Evolutionary conservation across 1,140 invertebrate species (phyloP).

Genomic region (Philopotamus ludificatus): DNA sequence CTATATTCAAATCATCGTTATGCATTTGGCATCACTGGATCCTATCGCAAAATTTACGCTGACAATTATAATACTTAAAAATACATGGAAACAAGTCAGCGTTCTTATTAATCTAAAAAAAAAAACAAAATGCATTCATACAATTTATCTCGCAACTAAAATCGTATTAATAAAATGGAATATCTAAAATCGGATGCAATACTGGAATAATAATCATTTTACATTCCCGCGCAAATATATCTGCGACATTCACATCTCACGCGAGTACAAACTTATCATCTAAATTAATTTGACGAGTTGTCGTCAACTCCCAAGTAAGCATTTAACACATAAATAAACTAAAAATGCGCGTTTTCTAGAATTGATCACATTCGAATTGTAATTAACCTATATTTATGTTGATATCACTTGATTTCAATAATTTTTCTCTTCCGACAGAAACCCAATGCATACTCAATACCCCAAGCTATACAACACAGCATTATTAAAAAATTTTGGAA

Average conservation of each 20-base stretch:
- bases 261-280: too few relatives aligned
- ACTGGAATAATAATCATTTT: too few relatives aligned
- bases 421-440: constrained; percentile 50
- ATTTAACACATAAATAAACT: background rate
- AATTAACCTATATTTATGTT: background rate
- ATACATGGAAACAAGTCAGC: background rate
- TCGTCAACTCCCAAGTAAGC: background rate
- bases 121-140: background rate
- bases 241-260: too few relatives aligned
- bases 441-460: constrained; percentile 61
- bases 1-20: background rate
- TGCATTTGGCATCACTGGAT: background rate
- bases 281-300: background rate
- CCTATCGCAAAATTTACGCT: background rate
- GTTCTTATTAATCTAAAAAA: background rate
- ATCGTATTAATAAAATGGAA: too few relatives aligned
- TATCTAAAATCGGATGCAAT: too few relatives aligned
- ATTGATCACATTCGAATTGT: background rate
- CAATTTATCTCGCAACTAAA: too few relatives aligned
- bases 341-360: background rate
- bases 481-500: constrained; percentile 68
- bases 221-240: too few relatives aligned
- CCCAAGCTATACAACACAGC: constrained; percentile 66
- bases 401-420: constrained; percentile 47
- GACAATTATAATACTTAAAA: background rate